Conservation (phyloP, 2,888 invertebrate species). For the Pardosa pseudoannulata region DNA sequence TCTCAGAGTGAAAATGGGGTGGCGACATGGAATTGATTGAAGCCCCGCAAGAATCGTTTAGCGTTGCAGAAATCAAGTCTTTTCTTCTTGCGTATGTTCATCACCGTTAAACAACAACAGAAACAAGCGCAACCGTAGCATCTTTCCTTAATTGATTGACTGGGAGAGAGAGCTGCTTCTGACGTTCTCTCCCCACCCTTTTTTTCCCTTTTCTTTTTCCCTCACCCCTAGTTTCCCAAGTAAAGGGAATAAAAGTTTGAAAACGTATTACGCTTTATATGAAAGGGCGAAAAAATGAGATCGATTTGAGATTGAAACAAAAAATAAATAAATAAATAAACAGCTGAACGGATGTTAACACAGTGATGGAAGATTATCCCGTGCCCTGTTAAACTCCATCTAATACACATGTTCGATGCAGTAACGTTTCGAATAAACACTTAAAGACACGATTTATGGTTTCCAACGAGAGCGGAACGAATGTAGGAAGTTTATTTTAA, state of each 20-base stretch:
- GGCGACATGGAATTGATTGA: slow-evolving; percentile 66
- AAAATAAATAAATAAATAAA: no score
- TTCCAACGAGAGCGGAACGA: no score
- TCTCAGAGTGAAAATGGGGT: slow-evolving; percentile 6
- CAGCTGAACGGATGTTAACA: no score
- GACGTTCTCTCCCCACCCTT: background rate
- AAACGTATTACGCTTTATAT: slow-evolving; percentile 46
- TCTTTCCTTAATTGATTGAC: slow-evolving; percentile 69
- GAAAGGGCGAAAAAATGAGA: background rate
- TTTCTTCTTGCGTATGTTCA: slow-evolving; percentile 26
- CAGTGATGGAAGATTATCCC: no score
- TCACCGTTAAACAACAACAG: slow-evolving; percentile 58
- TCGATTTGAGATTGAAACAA: background rate
- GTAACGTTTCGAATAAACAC: no score
- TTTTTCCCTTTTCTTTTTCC: background rate
- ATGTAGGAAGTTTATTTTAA: no score
- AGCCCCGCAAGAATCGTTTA: slow-evolving; percentile 50
- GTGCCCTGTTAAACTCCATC: no score
- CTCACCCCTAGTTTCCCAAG: background rate
- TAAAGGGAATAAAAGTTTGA: slow-evolving; percentile 57
- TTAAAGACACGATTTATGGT: no score
- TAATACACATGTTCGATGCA: no score
- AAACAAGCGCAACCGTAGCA: slow-evolving; percentile 4
- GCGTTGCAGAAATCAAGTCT: slow-evolving; percentile 53
- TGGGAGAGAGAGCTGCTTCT: background rate